A percentile compares a stretch with the other conserved stretches of the same genome.
Conservation (phyloP, 2,888 invertebrate species). For the Bombylius major region DNA sequence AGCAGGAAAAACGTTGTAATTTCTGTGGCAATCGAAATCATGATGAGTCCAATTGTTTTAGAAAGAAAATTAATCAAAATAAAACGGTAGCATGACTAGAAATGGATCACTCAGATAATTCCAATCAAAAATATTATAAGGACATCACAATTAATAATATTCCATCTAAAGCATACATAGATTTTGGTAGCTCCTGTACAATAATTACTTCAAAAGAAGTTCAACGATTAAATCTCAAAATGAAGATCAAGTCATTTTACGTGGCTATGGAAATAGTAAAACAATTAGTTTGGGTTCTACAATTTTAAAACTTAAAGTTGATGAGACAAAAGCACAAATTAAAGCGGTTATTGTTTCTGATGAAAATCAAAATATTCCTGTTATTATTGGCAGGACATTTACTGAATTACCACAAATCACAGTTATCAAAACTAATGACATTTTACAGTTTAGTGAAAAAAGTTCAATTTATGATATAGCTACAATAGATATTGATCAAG, state of each 20-base stretch:
- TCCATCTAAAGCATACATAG: constrained; percentile 1
- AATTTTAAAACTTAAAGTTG: constrained; percentile 3
- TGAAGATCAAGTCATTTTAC: not conserved
- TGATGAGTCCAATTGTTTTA: too few relatives aligned
- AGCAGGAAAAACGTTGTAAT: not conserved
- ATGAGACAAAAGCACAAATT: constrained; percentile 2
- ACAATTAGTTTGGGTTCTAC: not conserved
- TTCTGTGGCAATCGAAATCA: not conserved
- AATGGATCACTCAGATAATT: not conserved
- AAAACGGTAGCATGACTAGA: constrained; percentile 1
- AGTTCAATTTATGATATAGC: too few relatives aligned
- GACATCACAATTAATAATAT: not conserved
- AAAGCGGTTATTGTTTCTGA: constrained; percentile 4
- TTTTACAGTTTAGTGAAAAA: not conserved
- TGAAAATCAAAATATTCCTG: constrained; percentile 6
- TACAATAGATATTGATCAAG: too few relatives aligned
- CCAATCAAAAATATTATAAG: constrained; percentile 1
- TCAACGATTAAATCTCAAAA: not conserved
- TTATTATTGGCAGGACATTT: constrained; percentile 7
- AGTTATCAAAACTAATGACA: not conserved
- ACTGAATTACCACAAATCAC: constrained; percentile 6
- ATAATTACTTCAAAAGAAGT: constrained; percentile 2
- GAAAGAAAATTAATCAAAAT: not conserved
- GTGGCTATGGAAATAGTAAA: constrained; percentile 7
- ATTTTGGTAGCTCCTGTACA: constrained; percentile 5